These are phyloP conservation scores for Catonia carolina DNA, from an alignment of 2,888 invertebrate species.

Conservation along the genomic window DNA sequence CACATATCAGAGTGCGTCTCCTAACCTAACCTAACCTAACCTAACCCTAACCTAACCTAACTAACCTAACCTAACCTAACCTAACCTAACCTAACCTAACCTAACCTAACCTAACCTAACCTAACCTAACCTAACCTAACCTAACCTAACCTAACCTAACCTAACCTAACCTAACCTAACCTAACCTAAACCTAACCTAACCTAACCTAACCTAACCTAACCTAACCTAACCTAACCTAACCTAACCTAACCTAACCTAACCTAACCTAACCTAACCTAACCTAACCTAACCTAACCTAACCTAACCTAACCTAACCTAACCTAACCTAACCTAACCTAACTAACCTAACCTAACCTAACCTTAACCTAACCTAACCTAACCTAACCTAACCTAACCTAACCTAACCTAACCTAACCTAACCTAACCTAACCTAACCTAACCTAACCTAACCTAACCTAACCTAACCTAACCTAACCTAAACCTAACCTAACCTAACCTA, in stretches of 20 bases:
- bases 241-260: slow-evolving; percentile 6
- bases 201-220: slow-evolving; percentile 24
- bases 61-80: slow-evolving; percentile 21
- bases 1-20: too few species aligned
- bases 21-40: not conserved
- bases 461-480: slow-evolving; percentile 6
- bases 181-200: too few species aligned
- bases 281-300: not conserved
- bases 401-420: not conserved
- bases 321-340: slow-evolving; percentile 17
- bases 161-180: slow-evolving; percentile 16
- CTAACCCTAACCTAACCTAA: too few species aligned
- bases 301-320: slow-evolving; percentile 12
- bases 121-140: slow-evolving; percentile 20
- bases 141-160: slow-evolving; percentile 8
- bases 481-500: slow-evolving; percentile 21
- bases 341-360: not conserved
- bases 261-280: slow-evolving; percentile 17
- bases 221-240: slow-evolving; percentile 23
- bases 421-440: slow-evolving; percentile 8
- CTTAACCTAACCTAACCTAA: too few species aligned
- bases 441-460: slow-evolving; percentile 10
- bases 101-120: slow-evolving; percentile 27
- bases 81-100: slow-evolving; percentile 23
- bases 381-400: slow-evolving; percentile 8